Evolutionary conservation across 2,797 vertebrate species (phyloP), one percentile per base, ranked within the genome.

Genomic region (Microcaecilia unicolor): DNA sequence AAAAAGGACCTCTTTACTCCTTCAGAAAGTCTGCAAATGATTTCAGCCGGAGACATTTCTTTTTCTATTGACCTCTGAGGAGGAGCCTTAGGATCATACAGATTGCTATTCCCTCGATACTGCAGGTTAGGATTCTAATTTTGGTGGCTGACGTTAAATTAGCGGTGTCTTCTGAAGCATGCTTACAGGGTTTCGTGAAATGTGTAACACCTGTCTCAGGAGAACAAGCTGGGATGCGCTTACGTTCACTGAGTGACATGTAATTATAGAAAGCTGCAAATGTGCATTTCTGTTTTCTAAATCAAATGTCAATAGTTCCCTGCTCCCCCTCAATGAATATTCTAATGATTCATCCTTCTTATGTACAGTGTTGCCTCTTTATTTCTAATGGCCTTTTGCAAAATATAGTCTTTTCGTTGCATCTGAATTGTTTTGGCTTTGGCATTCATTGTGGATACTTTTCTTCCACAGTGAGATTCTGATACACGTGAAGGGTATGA

Each of bases 101-200:
- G n/a, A 22, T 31, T 20, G 4, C 10, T 32, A 18, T 56, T 34
- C 36, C 31, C 33, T 18, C 58, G 48, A 36, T 46, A 55, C 49
- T 54, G 58, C 48, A 67, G 55, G 62, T 69, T 55, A 67, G 50
- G 52, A 31, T 48, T 67, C 58, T 74, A 59, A 69, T 61, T 67
- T 60, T 47, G 44, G 48, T 61, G 49, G 39, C 48, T 51, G 65
- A 64, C 63, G 60, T 55, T 53, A 72, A 64, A 65, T 72, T 62
- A 70, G 58, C 43, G 17, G 44, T 52, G 60, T 67, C 51, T 50
- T 62, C 58, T 46, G 50, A 54, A 17, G 43, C 2, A 2, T 72
- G 61, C 64, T 74, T 67, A 47, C 44, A 48, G 50, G 27, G 15
- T 34, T 29, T n/a, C n/a, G 32, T 20, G 24, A 43, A 41, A n/a